Percentiles rank a stretch among this genome's conserved stretches.
These are phyloP conservation scores for Peucedramus taeniatus DNA, from an alignment of 2,113 vertebrate genomes.

Conservation along the genomic window DNA sequence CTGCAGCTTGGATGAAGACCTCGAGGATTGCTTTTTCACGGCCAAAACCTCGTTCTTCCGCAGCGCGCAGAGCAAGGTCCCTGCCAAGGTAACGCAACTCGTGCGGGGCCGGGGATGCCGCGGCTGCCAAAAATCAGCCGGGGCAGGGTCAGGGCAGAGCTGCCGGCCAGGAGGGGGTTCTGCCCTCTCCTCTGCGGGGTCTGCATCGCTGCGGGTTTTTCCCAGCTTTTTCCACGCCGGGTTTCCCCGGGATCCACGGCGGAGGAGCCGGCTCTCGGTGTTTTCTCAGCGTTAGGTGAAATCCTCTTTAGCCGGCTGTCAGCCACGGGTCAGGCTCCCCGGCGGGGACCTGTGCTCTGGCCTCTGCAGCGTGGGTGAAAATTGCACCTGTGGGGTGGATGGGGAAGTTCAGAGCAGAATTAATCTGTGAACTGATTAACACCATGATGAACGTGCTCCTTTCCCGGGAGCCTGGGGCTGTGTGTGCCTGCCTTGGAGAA, in stretches of 20 bases:
- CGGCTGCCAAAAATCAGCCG: neutral
- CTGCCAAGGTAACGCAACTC: constrained; percentile 77
- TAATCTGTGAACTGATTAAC: neutral
- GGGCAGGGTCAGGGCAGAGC: neutral
- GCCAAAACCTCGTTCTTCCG: constrained; percentile 93
- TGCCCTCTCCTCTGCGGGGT: neutral
- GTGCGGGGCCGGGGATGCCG: neutral
- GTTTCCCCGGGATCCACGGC: neutral
- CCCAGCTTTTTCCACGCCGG: neutral
- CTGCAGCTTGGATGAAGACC: constrained; percentile 94
- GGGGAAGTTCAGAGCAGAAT: neutral
- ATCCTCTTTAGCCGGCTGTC: neutral
- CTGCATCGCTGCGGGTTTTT: neutral
- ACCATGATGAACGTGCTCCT: neutral
- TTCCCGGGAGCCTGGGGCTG: neutral
- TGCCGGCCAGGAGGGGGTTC: neutral
- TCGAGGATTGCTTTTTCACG: constrained; percentile 94
- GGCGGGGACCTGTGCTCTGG: neutral
- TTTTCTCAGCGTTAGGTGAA: fast-evolving
- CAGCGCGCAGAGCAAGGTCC: constrained; percentile 63
- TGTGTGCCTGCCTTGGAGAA: neutral
- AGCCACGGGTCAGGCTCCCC: fast-evolving
- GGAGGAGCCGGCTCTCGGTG: neutral
- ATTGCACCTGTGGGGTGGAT: neutral
- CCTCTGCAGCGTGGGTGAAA: fast-evolving